Base-by-base conservation (phyloP, 2,797 vertebrate species). In the Accipiter minullus region DNA sequence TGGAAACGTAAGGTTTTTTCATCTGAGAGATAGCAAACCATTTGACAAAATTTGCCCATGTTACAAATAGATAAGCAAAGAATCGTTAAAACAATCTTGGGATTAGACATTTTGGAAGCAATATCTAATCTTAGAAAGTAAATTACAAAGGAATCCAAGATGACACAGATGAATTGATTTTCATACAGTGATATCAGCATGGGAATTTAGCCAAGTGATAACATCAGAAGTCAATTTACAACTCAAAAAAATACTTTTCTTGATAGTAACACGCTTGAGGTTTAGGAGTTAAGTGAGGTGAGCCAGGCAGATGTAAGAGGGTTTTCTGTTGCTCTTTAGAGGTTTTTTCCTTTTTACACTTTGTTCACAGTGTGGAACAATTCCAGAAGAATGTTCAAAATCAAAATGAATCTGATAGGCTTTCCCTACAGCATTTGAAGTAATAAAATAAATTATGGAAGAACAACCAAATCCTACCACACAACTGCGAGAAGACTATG, bases 71-170 rank as follows among this genome's bases (percentile, higher is more conserved):
- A 97, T 95, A 96, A 97, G 67, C 48, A 87, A 95, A 83, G 68
- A 93, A 92, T 95, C 83, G 80, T 94, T 91, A 95, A 77, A 95
- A 84, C 73, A 80, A 85, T 95, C 42, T 92, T 21, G 1, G 85
- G 83, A 94, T 94, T 91, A 96, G 45, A 91, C 5, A 80, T 72
- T 93, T 91, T 86, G 18, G 69, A 96, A 92, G 76, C 3, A 89
- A 91, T 92, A 91, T 95, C 87, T 97, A 93, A 90, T 95, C 82
- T 93, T 85, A 85, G 71, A 94, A 96, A 95, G 40, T 77, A 96
- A 97, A 96, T 95, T 91, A 95, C 91, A 95, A 95, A 93, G n/a
- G 59, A 95, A 89, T 93, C 71, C 53, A 85, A 92, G 83, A 96
- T 92, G 85, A 92, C 93, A 96, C 42, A 94, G 86, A 95, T 79